Conservation (phyloP, 2,113 vertebrate genomes). For the Carassius carassius region DNA sequence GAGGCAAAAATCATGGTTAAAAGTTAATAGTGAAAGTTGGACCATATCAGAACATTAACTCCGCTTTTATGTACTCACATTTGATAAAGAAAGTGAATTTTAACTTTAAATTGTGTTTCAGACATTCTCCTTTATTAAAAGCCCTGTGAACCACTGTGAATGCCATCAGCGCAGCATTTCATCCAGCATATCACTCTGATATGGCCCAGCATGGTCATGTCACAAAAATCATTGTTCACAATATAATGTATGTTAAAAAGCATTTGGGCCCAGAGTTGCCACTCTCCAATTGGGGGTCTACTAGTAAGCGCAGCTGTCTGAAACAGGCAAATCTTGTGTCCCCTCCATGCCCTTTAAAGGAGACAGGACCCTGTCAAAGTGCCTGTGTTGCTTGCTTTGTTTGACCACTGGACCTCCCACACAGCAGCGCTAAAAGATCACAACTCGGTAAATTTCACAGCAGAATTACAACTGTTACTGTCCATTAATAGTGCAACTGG, state of each 20-base stretch:
- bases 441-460: slow-evolving; percentile 2
- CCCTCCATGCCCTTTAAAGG: slow-evolving; percentile 73
- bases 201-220: neutral
- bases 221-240: slow-evolving; percentile 41
- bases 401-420: slow-evolving; percentile 56
- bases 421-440: slow-evolving; percentile 43
- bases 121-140: neutral
- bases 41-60: neutral
- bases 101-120: neutral
- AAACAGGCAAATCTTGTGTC: slow-evolving; percentile 62
- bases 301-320: slow-evolving; percentile 68
- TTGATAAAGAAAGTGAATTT: neutral
- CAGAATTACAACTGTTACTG: slow-evolving; percentile 17
- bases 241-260: slow-evolving; percentile 53
- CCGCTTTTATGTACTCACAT: neutral
- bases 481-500: neutral
- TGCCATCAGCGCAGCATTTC: neutral
- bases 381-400: slow-evolving; percentile 32
- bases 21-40: too few species aligned
- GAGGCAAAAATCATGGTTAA: too few species aligned
- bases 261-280: slow-evolving; percentile 73
- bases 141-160: neutral
- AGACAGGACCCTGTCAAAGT: slow-evolving; percentile 63
- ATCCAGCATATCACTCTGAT: neutral
- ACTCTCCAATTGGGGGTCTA: slow-evolving; percentile 34